A percentile compares a stretch with the other conserved stretches of the same genome.
Evolutionary conservation across 2,888 invertebrate species (phyloP).

Genomic region (Tipula confusa): DNA sequence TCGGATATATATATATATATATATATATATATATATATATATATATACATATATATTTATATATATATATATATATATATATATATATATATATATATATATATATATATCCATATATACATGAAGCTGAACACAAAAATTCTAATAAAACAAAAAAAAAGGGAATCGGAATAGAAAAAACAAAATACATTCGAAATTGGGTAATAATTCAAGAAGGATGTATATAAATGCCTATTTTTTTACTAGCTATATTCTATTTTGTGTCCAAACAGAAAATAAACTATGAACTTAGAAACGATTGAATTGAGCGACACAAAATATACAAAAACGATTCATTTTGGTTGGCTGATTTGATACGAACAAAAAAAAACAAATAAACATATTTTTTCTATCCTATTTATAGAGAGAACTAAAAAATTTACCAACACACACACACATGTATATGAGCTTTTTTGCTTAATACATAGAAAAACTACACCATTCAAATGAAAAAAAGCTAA

Average conservation of each 20-base stretch:
- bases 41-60: not conserved
- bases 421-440: not conserved
- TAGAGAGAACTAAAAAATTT: not conserved
- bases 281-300: conserved; percentile 20
- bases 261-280: conserved; percentile 25
- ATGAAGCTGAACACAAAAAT: not conserved
- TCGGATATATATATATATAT: not conserved
- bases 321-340: conserved; percentile 20
- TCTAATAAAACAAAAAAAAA: not conserved
- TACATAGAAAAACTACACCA: not conserved
- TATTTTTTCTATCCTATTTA: not conserved
- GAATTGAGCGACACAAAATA: conserved; percentile 7
- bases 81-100: not conserved
- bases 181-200: conserved; percentile 25
- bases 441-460: not conserved
- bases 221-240: conserved; percentile 3
- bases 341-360: conserved; percentile 5
- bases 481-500: not conserved
- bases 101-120: not conserved
- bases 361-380: not conserved
- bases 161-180: not conserved
- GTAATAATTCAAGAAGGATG: conserved; percentile 20
- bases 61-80: not conserved
- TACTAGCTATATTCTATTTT: not conserved
- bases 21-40: not conserved